Percentiles rank a stretch among this genome's conserved stretches.
Evolutionary conservation across 2,113 vertebrate genomes (phyloP).

Genomic region (Isurus oxyrinchus): DNA sequence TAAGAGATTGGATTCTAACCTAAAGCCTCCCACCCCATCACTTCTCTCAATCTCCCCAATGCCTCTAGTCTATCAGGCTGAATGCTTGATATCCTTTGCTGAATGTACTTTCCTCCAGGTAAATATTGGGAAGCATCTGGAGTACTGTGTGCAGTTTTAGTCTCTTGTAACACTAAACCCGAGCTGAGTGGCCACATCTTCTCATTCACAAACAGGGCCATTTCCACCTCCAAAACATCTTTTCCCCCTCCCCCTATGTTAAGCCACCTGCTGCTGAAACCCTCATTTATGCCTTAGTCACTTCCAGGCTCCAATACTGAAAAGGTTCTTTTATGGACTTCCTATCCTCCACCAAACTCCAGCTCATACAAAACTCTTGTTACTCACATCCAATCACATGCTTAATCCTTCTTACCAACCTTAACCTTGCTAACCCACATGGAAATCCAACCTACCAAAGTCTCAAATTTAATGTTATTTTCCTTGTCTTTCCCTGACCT

Average conservation of each 20-base stretch:
- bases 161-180: background rate
- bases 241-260: background rate
- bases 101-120: background rate
- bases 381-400: background rate
- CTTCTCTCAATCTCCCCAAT: background rate
- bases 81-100: background rate
- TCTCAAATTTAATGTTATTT: background rate
- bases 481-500: background rate
- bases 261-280: background rate
- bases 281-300: background rate
- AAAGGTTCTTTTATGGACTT: background rate
- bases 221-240: background rate
- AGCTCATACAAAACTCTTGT: background rate
- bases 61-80: background rate
- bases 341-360: background rate
- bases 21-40: background rate
- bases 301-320: background rate
- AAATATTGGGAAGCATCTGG: background rate
- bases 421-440: background rate
- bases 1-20: background rate
- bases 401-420: background rate
- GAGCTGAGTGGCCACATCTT: background rate
- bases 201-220: background rate
- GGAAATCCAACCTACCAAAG: background rate
- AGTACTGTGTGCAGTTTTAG: background rate